Evolutionary conservation across 2,888 invertebrate species (phyloP).

Genomic region (Bellardia pandia): DNA sequence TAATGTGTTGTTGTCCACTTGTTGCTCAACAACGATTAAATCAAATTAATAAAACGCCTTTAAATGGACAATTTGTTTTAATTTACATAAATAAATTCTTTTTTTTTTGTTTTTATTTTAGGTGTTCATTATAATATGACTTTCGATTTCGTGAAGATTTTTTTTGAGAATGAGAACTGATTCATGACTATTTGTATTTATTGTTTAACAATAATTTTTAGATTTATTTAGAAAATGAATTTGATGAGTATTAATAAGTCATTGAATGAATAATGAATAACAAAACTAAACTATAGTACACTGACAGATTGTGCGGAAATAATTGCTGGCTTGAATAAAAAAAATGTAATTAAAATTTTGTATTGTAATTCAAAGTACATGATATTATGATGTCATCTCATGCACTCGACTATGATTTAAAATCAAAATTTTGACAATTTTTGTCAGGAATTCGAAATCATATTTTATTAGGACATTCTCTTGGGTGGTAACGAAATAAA

Average conservation of each 20-base stretch:
- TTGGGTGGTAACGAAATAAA: no score
- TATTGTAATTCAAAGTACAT: not conserved
- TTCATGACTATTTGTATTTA: constrained; percentile 16
- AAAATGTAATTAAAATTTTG: no score
- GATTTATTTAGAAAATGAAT: not conserved
- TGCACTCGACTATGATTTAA: no score
- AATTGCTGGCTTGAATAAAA: no score
- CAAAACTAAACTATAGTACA: not conserved
- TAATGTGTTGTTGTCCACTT: constrained; percentile 29
- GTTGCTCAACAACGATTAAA: not conserved
- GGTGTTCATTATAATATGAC: not conserved
- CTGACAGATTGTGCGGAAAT: not conserved
- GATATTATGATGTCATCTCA: not conserved
- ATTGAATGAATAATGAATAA: constrained; percentile 22
- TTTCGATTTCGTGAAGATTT: constrained; percentile 1
- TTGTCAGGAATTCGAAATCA: no score
- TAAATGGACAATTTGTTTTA: constrained; percentile 12
- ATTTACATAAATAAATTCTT: not conserved
- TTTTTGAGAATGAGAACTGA: constrained; percentile 5
- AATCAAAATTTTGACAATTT: no score
- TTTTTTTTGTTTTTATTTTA: not conserved
- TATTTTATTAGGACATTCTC: no score
- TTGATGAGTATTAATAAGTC: not conserved
- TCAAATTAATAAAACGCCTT: not conserved
- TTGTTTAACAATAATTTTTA: not conserved